Conservation (phyloP, 2,113 vertebrate species). For the Hypanus sabinus region DNA sequence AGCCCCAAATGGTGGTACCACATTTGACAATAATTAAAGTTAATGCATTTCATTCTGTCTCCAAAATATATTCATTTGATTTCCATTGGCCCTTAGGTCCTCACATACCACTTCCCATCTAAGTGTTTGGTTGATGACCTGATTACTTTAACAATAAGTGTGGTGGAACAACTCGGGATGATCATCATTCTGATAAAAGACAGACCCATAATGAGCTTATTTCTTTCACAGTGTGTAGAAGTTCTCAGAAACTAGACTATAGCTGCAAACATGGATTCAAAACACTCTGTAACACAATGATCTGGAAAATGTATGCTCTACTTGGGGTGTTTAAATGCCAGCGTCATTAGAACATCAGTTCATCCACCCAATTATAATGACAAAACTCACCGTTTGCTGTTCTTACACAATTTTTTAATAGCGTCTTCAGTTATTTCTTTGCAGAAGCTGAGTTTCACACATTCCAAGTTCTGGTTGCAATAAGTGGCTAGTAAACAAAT, state of each 20-base stretch:
- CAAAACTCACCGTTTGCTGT: constrained; percentile 43
- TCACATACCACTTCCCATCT: background rate
- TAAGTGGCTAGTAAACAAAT: constrained; percentile 50
- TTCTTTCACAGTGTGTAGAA: background rate
- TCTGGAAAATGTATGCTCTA: background rate
- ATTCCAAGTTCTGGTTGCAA: constrained; percentile 47
- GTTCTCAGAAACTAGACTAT: background rate
- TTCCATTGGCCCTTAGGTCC: background rate
- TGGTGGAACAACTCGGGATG: background rate
- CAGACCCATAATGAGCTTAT: no score
- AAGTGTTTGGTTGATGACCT: background rate
- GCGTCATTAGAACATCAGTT: background rate
- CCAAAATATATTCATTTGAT: no score
- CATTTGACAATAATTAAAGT: no score
- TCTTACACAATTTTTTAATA: constrained; percentile 47
- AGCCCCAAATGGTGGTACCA: no score
- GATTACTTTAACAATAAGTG: background rate
- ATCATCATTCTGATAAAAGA: background rate
- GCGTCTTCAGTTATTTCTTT: constrained; percentile 44
- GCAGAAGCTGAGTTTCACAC: constrained; percentile 58
- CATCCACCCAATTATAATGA: no score
- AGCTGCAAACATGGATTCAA: background rate
- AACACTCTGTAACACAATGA: background rate
- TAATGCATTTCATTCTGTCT: no score
- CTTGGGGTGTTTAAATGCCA: background rate